Percentiles rank a stretch among this genome's conserved stretches.
These are phyloP conservation scores for Acanthisitta chloris DNA, from an alignment of 2,113 vertebrate genomes.

Conservation along the genomic window DNA sequence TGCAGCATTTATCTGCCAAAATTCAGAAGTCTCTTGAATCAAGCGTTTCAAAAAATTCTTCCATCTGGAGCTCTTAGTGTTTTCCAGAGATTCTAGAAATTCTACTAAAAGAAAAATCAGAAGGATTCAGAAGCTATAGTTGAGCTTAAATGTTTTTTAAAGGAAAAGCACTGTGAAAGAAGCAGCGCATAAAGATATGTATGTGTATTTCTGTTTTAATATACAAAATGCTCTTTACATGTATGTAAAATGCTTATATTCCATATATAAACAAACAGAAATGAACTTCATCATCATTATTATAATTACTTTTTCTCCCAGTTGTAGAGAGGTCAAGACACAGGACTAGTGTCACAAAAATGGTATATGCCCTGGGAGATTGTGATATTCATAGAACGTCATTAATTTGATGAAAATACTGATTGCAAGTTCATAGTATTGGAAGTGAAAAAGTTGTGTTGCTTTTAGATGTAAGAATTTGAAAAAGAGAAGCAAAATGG, in stretches of 20 bases:
- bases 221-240: not conserved
- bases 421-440: not conserved
- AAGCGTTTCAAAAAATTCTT: slow-evolving; percentile 52
- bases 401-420: not conserved
- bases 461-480: not conserved
- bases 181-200: not conserved
- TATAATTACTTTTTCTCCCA: not conserved
- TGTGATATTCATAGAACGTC: not conserved
- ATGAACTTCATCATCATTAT: not conserved
- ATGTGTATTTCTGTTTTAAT: not conserved
- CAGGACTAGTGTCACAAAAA: not conserved
- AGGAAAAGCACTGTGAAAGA: not conserved
- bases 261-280: not conserved
- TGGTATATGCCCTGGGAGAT: not conserved
- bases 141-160: not conserved
- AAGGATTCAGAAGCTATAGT: not conserved
- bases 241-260: not conserved
- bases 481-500: not conserved
- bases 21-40: slow-evolving; percentile 60
- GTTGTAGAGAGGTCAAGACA: not conserved
- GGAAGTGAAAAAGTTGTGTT: not conserved
- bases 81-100: slow-evolving; percentile 48
- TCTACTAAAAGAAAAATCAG: slow-evolving; percentile 24
- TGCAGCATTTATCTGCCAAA: slow-evolving; percentile 71
- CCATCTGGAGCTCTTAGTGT: slow-evolving; percentile 64